These are phyloP conservation scores for Willowsia nigromaculata DNA, from an alignment of 2,888 invertebrate species.

Conservation along the genomic window DNA sequence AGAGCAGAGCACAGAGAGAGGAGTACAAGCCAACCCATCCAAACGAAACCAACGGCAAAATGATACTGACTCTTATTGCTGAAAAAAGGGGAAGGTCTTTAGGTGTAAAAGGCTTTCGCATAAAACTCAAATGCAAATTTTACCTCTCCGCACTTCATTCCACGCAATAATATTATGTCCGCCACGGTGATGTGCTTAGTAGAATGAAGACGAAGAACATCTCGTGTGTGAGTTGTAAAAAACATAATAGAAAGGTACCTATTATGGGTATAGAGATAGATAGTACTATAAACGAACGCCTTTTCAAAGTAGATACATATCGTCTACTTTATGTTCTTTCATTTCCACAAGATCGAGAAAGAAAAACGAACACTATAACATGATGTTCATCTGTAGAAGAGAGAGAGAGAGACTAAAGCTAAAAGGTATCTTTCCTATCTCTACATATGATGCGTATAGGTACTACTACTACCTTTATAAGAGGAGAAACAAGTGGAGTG, in stretches of 20 bases:
- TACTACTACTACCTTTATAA: not conserved
- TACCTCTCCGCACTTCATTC: conserved; percentile 71
- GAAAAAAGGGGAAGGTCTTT: conserved; percentile 65
- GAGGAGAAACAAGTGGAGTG: conserved; percentile 12
- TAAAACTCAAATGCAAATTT: conserved; percentile 70
- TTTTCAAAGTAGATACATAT: conserved; percentile 2
- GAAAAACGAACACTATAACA: conserved; percentile 20
- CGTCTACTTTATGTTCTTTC: conserved; percentile 47
- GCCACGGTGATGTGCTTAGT: conserved; percentile 29
- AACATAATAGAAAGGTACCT: conserved; percentile 33
- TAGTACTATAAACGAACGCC: too few relatives aligned
- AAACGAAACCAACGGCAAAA: conserved; percentile 66
- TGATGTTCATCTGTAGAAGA: not conserved
- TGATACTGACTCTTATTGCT: conserved; percentile 68
- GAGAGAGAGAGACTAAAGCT: too few relatives aligned
- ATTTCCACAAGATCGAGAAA: conserved; percentile 57
- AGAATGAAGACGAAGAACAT: conserved; percentile 3
- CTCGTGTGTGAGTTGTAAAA: conserved; percentile 41
- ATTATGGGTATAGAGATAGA: too few relatives aligned
- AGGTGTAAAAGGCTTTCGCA: conserved; percentile 68
- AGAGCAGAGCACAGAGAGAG: not conserved
- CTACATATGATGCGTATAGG: not conserved
- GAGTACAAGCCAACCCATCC: conserved; percentile 44
- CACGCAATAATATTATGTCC: conserved; percentile 56
- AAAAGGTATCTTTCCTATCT: conserved; percentile 7